Evolutionary conservation across 2,888 invertebrate genomes (phyloP).

Genomic region (Lasioglossum leucozonium): DNA sequence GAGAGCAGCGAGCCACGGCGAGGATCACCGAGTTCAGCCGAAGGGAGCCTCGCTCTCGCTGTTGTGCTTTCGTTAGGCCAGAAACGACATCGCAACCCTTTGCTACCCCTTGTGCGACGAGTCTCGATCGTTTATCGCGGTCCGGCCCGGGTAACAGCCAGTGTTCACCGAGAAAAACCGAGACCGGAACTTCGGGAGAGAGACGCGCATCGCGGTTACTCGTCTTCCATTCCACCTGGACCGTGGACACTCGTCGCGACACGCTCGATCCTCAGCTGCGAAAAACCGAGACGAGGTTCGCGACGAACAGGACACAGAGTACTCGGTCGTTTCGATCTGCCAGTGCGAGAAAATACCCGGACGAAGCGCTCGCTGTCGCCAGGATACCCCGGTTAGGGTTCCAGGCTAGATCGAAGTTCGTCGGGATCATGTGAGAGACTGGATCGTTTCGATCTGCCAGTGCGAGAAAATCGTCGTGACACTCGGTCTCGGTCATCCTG

Average conservation of each 20-base stretch:
- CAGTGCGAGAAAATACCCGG: too few relatives aligned
- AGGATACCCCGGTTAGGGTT: too few relatives aligned
- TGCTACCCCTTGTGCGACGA: background rate
- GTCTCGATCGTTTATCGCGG: background rate
- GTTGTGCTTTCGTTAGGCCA: slow-evolving; percentile 58
- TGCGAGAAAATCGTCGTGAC: too few relatives aligned
- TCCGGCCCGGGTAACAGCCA: background rate
- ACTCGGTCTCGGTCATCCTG: too few relatives aligned
- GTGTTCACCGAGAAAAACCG: background rate
- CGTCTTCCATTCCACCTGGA: too few relatives aligned
- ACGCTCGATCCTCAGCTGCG: too few relatives aligned
- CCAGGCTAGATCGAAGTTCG: background rate
- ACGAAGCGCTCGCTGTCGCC: too few relatives aligned
- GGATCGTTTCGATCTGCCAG: background rate
- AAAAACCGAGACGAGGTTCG: background rate
- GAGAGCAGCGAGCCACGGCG: slow-evolving; percentile 60
- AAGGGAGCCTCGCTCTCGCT: slow-evolving; percentile 43
- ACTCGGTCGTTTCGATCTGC: too few relatives aligned
- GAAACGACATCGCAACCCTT: slow-evolving; percentile 46
- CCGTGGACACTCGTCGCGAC: too few relatives aligned
- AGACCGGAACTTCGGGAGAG: too few relatives aligned
- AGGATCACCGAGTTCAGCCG: slow-evolving; percentile 56
- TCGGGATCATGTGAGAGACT: background rate
- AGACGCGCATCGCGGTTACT: too few relatives aligned
- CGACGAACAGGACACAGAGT: too few relatives aligned